Base-by-base conservation (phyloP, 1,140 invertebrate genomes). In the Bombus consobrinus region DNA sequence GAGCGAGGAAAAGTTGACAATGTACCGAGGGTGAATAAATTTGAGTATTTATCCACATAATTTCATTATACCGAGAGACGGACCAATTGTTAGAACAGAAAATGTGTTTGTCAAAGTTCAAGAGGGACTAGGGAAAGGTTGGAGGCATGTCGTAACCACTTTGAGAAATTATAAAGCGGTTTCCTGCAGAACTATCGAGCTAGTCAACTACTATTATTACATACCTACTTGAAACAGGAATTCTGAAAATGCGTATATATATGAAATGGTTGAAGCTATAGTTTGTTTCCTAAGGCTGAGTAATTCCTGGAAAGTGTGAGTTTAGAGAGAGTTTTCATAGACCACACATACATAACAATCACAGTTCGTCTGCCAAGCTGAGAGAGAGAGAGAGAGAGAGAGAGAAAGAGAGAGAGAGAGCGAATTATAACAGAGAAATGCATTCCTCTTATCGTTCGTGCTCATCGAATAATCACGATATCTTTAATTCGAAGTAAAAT, bases 321-420 rank as follows among this genome's bases (percentile, higher is more conserved):
- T 77, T 64, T n/a, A 32, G 75, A 64, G 75, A 77, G 75, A 77
- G 76, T 78, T 78, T 32, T 32, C 59, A 43, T 39, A 41, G 39
- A 64, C 59, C 59, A 64, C 39, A 53, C 47, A 53, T 22, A 53
- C 47, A 53, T 53, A 43, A 64, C 83, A 75, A 53, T 75, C 73
- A 2, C 0, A 59, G 53, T 72, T 84, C 64, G 86, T 28, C 32
- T 53, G 3, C 12, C 22, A 53, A 25, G 10, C 9, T 25, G 10
- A 53, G 9, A 74, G 22, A 53, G 22, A 53, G 37, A 12, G 3
- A 22, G n/a, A 22, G 41, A 72, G 25, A 18, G 39, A 22, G n/a
- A 22, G 41, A 72, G 25, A 18, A 25, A n/a, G n/a, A 72, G 43
- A 47, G 43, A 18, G 18, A 47, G 15, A 47, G 15, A 18, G 47